A percentile compares a stretch with the other conserved stretches of the same genome.
Evolutionary conservation across 2,113 vertebrate genomes (phyloP).

Genomic region (human): GRCh38 chrX:134518001-134518500

Average conservation of each 20-base stretch:
- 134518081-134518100: background rate
- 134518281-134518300: background rate
- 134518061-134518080: no score
- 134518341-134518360: background rate
- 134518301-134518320: slow-evolving; percentile 29
- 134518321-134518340: background rate
- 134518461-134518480: background rate
- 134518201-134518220: background rate
- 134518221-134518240: background rate
- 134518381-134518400: background rate
- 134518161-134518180: background rate
- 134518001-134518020: background rate
- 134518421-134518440: background rate
- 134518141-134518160: background rate
- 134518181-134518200: background rate
- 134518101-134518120: background rate
- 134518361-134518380: background rate
- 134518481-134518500: background rate
- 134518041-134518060: background rate
- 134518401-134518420: background rate
- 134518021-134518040: background rate
- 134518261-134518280: slow-evolving; percentile 39
- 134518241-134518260: background rate
- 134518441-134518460: background rate
- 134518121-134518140: background rate